Conservation (phyloP, 2,113 vertebrate genomes). For the Ariopsis seemanni region DNA sequence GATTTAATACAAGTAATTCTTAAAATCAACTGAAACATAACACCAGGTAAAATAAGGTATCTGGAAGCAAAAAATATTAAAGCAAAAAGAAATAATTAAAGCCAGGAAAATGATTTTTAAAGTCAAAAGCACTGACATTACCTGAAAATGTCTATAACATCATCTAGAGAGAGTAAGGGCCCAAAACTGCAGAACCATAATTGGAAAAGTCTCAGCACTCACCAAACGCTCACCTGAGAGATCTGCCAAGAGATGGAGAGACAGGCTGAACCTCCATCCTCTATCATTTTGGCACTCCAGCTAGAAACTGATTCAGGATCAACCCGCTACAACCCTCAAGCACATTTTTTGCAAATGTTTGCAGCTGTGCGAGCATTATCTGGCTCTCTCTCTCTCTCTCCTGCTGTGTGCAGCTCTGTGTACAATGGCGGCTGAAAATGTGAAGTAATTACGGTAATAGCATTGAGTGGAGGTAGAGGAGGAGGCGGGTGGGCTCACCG, state of each 20-base stretch:
- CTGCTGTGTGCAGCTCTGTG: background rate
- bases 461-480: slow-evolving; percentile 35
- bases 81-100: background rate
- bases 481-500: slow-evolving; percentile 21
- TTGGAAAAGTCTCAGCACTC: background rate
- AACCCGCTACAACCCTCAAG: background rate
- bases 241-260: slow-evolving; percentile 37
- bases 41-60: background rate
- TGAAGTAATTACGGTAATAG: slow-evolving; percentile 44
- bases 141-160: background rate
- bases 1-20: background rate
- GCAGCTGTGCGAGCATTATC: slow-evolving; percentile 2
- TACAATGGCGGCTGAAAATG: slow-evolving; percentile 18
- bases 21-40: background rate
- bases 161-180: background rate
- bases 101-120: background rate
- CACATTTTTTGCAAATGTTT: background rate
- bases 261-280: slow-evolving; percentile 24
- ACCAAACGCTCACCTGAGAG: slow-evolving; percentile 38
- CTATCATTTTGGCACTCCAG: slow-evolving; percentile 13
- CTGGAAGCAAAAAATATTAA: background rate
- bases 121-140: background rate
- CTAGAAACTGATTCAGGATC: background rate
- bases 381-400: background rate
- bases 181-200: background rate